Evolutionary conservation across 2,113 vertebrate genomes (phyloP), one percentile per base, ranked within the genome.

Genomic region (Chamaetylas fuelleborni): DNA sequence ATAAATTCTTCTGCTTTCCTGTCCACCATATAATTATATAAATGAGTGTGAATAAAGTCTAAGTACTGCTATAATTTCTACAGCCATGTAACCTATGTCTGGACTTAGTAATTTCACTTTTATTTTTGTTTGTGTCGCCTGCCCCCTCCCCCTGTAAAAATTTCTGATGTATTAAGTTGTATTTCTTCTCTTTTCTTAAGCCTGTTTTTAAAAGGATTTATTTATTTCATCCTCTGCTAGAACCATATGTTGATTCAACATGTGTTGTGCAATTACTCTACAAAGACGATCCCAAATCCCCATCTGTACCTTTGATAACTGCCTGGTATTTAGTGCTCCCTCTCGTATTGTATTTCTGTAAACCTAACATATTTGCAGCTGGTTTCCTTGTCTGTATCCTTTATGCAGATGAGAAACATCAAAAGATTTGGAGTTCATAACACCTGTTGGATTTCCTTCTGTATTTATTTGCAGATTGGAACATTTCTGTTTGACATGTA

Each of bases 361-460:
- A 89, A 93, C 31, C 47, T 84, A 90, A 84, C n/a, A 45, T 81
- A 89, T 90, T 84, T 96, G 26, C 80, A 96, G 71, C 67, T 96
- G 76, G 48, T 80, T 83, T 96, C 29, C 14, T 9, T 77, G 38
- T 80, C 76, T 73, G 19, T 60, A 93, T 74, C 48, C 73, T 85
- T 96, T 87, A 86, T 69, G 31, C 12, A 91, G 82, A 91, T 92
- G 56, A 66, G 53, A 91, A 91, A 90, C 64, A 87, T 85, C 58
- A 81, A 95, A 95, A 70, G 65, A 36, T 56, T 48, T 51, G 43
- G 81, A 96, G 18, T 24, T 24, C 6, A 17, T 36, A 38, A 7
- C 71, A 96, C 33, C 56, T 94, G 66, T 88, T 97, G 65, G 56
- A 76, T 43, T 71, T 73, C 17, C 33, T 16, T 90, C 50, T 74